Evolutionary conservation across 2,888 invertebrate species (phyloP).

Genomic region (Clanis bilineata): DNA sequence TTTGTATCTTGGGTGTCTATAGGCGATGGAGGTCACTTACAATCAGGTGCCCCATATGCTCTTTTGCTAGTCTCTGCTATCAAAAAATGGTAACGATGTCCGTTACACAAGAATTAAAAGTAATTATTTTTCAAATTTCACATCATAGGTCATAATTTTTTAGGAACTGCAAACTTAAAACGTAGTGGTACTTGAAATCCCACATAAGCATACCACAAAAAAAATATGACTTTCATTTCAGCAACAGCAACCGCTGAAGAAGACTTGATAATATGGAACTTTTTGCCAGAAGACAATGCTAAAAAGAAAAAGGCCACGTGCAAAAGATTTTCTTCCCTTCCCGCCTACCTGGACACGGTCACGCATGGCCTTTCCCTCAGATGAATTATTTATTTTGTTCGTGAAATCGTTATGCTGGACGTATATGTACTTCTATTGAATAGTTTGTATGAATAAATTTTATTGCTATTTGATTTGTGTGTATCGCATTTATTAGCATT

Average conservation of each 20-base stretch:
- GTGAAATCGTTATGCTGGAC: constrained; percentile 24
- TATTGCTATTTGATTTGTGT: constrained; percentile 2
- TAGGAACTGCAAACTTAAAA: too few species aligned
- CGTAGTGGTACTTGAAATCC: too few species aligned
- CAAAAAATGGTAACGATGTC: too few species aligned
- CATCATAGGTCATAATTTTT: too few species aligned
- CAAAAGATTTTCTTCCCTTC: constrained; percentile 54
- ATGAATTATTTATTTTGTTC: constrained; percentile 25
- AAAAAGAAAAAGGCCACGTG: constrained; percentile 33
- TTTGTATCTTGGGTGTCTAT: too few species aligned
- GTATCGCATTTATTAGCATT: too few species aligned
- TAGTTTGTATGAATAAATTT: constrained; percentile 2
- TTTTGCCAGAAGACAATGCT: constrained; percentile 62
- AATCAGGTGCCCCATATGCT: too few species aligned
- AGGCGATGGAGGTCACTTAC: too few species aligned
- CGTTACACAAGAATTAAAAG: too few species aligned
- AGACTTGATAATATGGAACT: constrained; percentile 76
- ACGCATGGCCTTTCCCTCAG: constrained; percentile 50
- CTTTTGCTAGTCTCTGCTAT: too few species aligned
- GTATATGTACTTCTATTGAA: constrained; percentile 15
- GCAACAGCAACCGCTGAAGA: constrained; percentile 73
- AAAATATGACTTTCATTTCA: constrained; percentile 43
- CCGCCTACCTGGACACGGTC: constrained; percentile 55
- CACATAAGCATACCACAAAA: too few species aligned
- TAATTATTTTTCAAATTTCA: too few species aligned